phyloP scores from a whole-genome alignment of 1,140 invertebrate species.

The Hyles euphorbiae region DNA sequence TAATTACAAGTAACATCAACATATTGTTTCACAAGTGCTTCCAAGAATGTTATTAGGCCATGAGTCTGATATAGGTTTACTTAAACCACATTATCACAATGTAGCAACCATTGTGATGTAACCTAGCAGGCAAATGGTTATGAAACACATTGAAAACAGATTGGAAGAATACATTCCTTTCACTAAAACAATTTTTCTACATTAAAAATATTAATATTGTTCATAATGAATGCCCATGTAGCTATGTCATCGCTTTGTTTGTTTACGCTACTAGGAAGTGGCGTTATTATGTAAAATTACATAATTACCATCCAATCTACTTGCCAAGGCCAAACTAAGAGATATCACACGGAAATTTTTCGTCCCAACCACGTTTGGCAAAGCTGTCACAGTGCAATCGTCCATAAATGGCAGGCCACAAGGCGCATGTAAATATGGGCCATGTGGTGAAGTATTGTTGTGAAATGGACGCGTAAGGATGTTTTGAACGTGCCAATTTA shows the following conservation, averaged over 20 bases:
- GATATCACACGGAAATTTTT: too few relatives aligned
- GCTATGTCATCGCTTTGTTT: neutral
- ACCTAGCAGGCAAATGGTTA: neutral
- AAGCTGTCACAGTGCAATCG: too few relatives aligned
- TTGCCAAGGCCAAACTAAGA: slow-evolving; percentile 17
- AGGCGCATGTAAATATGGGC: neutral
- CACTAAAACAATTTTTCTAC: neutral
- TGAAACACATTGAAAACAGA: neutral
- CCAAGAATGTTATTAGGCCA: too few relatives aligned
- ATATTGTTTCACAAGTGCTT: too few relatives aligned
- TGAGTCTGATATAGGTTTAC: too few relatives aligned
- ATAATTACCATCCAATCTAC: slow-evolving; percentile 16
- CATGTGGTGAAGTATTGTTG: slow-evolving; percentile 1
- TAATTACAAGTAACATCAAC: too few relatives aligned
- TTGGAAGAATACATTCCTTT: neutral
- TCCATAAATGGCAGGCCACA: too few relatives aligned
- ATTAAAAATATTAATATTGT: neutral
- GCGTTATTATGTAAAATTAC: slow-evolving; percentile 21
- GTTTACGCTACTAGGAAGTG: slow-evolving; percentile 12
- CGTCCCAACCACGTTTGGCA: too few relatives aligned
- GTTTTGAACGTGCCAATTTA: neutral
- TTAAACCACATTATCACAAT: too few relatives aligned
- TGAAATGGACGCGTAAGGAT: neutral
- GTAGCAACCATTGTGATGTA: too few relatives aligned
- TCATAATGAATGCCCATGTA: too few relatives aligned